Evolutionary conservation across 1,140 invertebrate genomes (phyloP).

Genomic region (Mylabris phalerata): DNA sequence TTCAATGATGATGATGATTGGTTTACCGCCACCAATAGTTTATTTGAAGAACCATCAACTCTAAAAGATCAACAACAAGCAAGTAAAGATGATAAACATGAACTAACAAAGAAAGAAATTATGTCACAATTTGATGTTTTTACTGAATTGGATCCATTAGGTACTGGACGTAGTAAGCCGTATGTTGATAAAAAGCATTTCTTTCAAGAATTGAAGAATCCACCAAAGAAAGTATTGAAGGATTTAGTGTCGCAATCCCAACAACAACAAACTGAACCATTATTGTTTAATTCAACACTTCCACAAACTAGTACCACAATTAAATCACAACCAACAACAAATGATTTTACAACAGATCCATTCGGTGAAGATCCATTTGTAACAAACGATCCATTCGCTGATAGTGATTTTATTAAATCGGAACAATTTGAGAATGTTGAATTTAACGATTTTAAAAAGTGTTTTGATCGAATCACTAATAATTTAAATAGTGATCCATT

Average conservation of each 20-base stretch:
- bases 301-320: conserved; percentile 12
- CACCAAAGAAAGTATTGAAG: conserved; percentile 83
- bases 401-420: conserved; percentile 45
- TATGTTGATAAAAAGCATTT: conserved; percentile 93
- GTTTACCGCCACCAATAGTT: conserved; percentile 36
- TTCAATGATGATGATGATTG: conserved; percentile 33
- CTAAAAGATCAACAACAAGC: conserved; percentile 19
- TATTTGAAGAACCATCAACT: conserved; percentile 30
- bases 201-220: conserved; percentile 89
- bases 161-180: conserved; percentile 80
- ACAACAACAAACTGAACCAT: conserved; percentile 15
- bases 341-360: conserved; percentile 49
- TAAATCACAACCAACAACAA: conserved; percentile 29
- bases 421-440: conserved; percentile 57
- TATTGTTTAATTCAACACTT: background rate
- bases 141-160: conserved; percentile 85
- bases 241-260: conserved; percentile 55
- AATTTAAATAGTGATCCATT: background rate
- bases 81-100: conserved; percentile 35
- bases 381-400: conserved; percentile 56
- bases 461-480: background rate
- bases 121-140: conserved; percentile 64
- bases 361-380: conserved; percentile 66
- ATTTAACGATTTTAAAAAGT: conserved; percentile 33
- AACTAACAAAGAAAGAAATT: conserved; percentile 38